Conservation (phyloP, 2,113 vertebrate species). For the Hypanus sabinus region DNA sequence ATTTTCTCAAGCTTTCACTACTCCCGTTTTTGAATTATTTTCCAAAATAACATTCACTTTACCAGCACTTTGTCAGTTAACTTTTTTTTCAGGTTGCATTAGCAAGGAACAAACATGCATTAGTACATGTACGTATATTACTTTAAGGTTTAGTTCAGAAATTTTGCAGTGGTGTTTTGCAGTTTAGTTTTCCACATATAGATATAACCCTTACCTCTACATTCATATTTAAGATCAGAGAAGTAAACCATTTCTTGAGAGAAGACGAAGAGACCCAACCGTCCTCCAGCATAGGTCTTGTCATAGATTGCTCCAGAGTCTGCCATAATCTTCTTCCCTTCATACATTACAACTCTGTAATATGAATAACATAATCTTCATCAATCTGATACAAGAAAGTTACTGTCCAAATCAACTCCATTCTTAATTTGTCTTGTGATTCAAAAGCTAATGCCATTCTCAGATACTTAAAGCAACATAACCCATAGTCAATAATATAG, state of each 20-base stretch:
- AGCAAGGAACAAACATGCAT: not conserved
- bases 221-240: constrained; percentile 97
- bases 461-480: not conserved
- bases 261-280: constrained; percentile 92
- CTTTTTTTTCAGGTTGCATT: not conserved
- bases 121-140: not conserved
- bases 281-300: constrained; percentile 89
- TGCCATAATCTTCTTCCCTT: constrained; percentile 97
- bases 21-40: not conserved
- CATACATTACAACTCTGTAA: constrained; percentile 89
- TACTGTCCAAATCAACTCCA: not conserved
- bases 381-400: not conserved
- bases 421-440: not conserved
- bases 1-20: not conserved
- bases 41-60: not conserved
- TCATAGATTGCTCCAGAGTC: constrained; percentile 93
- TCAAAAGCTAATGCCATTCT: not conserved
- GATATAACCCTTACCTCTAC: constrained; percentile 73
- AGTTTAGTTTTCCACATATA: not conserved
- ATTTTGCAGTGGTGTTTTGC: not conserved
- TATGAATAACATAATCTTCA: not conserved
- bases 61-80: not conserved
- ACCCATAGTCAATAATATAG: not conserved
- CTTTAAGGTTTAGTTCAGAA: not conserved
- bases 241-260: constrained; percentile 99